These are phyloP conservation scores for Trachops cirrhosus DNA, from an alignment of 2,797 vertebrate genomes.

Conservation along the genomic window DNA sequence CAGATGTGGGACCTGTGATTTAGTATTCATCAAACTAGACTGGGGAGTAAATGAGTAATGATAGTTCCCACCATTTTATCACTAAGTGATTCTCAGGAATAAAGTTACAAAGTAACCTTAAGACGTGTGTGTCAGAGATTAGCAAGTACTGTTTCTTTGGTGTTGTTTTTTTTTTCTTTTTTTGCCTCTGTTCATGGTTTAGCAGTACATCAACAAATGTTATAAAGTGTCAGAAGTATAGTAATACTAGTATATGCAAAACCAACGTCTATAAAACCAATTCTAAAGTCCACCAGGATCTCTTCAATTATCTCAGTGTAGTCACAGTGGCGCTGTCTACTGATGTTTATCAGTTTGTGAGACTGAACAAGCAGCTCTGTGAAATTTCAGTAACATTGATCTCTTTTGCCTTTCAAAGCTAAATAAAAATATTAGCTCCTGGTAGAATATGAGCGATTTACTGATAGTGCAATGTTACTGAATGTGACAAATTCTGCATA, in stretches of 20 bases:
- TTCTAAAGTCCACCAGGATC: not conserved
- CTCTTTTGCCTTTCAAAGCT: slow-evolving; percentile 14
- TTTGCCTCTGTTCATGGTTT: not conserved
- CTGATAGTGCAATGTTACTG: not conserved
- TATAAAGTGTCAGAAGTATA: not conserved
- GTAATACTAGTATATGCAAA: not conserved
- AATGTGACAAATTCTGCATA: not conserved
- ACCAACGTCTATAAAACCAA: not conserved
- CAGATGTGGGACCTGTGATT: not conserved
- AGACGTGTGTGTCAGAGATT: not conserved
- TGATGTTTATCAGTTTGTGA: not conserved
- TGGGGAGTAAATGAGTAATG: not conserved
- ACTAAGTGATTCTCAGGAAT: not conserved
- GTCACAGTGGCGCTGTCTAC: too few species aligned
- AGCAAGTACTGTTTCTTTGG: not conserved
- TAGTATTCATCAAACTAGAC: not conserved
- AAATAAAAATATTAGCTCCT: not conserved
- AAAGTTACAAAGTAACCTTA: not conserved
- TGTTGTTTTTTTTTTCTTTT: not conserved
- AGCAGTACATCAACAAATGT: not conserved
- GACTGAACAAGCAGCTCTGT: not conserved
- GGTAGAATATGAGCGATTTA: not conserved
- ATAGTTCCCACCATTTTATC: not conserved
- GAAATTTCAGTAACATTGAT: slow-evolving; percentile 21
- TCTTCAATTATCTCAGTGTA: not conserved